phyloP scores from a whole-genome alignment of 1,140 invertebrate genomes.

The Ostrea edulis region DNA sequence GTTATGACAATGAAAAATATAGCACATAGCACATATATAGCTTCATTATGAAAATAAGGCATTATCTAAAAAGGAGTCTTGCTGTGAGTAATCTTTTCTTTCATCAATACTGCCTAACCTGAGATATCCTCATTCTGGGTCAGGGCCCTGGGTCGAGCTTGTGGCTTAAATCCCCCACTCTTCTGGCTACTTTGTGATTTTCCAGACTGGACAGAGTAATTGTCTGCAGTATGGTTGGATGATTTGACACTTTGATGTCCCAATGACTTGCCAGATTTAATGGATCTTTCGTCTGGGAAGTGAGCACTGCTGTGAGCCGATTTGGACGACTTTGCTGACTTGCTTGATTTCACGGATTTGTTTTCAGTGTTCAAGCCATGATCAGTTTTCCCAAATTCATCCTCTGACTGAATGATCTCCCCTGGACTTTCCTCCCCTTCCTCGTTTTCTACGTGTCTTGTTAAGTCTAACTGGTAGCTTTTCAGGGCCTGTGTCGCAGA shows the following conservation, averaged over 20 bases:
- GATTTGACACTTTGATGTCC: constrained; percentile 14
- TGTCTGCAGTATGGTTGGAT: constrained; percentile 34
- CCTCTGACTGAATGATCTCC: constrained; percentile 35
- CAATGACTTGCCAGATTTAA: neutral
- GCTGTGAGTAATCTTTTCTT: neutral
- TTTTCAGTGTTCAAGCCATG: neutral
- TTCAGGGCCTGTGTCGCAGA: constrained; percentile 55
- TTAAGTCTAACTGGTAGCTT: constrained; percentile 60
- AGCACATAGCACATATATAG: too few species aligned
- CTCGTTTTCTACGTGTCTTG: constrained; percentile 48
- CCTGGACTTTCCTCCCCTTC: constrained; percentile 44
- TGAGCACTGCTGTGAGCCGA: neutral
- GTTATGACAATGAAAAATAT: too few species aligned
- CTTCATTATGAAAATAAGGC: too few species aligned
- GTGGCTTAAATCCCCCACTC: neutral
- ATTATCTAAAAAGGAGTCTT: too few species aligned
- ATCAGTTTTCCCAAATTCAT: constrained; percentile 1
- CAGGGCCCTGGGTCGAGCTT: constrained; percentile 7
- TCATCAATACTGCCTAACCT: neutral
- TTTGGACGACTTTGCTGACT: constrained; percentile 17
- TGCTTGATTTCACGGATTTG: constrained; percentile 12
- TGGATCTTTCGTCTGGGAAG: constrained; percentile 14
- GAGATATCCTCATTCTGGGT: neutral
- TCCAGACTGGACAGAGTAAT: constrained; percentile 39
- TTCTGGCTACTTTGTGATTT: constrained; percentile 23